Evolutionary conservation across 2,797 vertebrate species (phyloP).

Genomic region (Dromococcyx pavoninus): DNA sequence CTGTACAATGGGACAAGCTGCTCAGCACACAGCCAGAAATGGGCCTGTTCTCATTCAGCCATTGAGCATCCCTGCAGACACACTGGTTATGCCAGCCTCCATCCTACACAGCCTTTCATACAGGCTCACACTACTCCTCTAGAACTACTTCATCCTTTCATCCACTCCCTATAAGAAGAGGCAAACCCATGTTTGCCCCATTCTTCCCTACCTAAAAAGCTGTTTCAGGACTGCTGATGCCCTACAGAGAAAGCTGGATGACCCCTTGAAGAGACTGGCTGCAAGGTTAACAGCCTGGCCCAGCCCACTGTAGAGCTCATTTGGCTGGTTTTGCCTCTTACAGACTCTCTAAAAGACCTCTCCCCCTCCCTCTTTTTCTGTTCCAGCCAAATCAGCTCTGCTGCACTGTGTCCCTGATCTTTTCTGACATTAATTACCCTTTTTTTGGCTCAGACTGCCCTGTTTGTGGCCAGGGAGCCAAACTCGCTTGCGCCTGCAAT

Average conservation of each 20-base stretch:
- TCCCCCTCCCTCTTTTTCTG: neutral
- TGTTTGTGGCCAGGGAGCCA: conserved; percentile 56
- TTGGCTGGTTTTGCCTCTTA: conserved; percentile 24
- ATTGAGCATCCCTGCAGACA: conserved; percentile 7
- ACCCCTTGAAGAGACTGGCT: neutral
- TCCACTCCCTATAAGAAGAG: neutral
- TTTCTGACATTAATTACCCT: conserved; percentile 67
- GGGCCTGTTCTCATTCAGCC: conserved; percentile 15
- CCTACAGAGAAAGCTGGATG: neutral
- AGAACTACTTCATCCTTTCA: neutral
- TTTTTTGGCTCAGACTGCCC: conserved; percentile 49
- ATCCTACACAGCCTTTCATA: neutral
- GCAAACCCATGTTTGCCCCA: neutral
- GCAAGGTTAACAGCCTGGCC: neutral
- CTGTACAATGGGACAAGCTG: conserved; percentile 6
- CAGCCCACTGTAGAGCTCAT: neutral
- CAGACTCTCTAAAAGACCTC: conserved; percentile 33
- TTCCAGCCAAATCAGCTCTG: conserved; percentile 51
- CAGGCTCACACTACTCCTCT: neutral
- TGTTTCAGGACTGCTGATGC: neutral
- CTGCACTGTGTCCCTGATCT: conserved; percentile 45
- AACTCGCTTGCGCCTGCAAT: conserved; percentile 22
- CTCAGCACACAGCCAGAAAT: neutral
- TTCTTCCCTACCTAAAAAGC: neutral
- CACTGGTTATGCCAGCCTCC: neutral